A percentile compares a stretch with the other conserved stretches of the same genome.
These are phyloP conservation scores for Latrodectus geometricus DNA, from an alignment of 1,140 invertebrate species.

Conservation along the genomic window DNA sequence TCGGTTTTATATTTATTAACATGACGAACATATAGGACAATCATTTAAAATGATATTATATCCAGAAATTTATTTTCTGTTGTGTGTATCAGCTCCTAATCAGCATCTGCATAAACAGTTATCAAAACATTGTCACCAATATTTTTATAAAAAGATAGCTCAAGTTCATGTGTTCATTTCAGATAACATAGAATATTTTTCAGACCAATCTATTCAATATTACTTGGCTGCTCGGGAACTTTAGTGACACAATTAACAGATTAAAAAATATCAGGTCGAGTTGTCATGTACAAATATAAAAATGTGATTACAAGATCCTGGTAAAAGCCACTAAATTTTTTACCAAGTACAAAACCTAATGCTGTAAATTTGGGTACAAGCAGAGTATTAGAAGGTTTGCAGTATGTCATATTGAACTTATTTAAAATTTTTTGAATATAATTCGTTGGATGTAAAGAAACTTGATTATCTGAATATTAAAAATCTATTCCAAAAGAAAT, in stretches of 20 bases:
- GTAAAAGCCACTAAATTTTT: not conserved
- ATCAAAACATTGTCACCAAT: no score
- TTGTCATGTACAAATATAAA: not conserved
- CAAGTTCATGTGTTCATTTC: no score
- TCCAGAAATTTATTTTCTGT: no score
- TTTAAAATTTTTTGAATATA: not conserved
- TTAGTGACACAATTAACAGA: not conserved
- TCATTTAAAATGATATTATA: no score
- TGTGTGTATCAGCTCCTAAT: not conserved
- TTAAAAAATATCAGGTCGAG: not conserved
- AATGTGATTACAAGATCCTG: not conserved
- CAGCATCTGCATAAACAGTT: no score
- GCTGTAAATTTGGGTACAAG: not conserved
- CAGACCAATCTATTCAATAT: not conserved
- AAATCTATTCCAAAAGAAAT: not conserved
- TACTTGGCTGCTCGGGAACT: not conserved
- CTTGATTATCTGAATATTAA: not conserved
- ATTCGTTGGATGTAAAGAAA: not conserved
- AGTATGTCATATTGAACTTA: not conserved
- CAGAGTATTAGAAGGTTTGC: not conserved
- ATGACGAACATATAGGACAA: no score
- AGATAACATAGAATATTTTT: no score
- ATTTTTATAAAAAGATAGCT: no score
- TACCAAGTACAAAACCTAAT: not conserved
- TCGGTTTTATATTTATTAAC: no score